phyloP scores from a whole-genome alignment of 2,113 vertebrate genomes.

The Hippoglossus stenolepis region DNA sequence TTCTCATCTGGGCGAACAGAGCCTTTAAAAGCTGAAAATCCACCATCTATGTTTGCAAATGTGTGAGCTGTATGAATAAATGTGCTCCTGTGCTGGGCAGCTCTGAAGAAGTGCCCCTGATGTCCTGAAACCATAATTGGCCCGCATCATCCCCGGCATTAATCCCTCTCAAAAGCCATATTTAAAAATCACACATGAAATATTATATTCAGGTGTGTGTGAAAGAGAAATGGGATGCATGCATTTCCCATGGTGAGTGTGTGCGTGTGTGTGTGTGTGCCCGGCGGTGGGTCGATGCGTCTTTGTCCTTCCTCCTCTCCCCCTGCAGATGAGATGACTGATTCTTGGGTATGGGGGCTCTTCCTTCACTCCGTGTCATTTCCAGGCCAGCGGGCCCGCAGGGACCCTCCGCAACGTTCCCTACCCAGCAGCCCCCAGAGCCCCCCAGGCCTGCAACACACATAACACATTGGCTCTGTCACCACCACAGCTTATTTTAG shows the following conservation, averaged over 20 bases:
- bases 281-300: constrained; percentile 57
- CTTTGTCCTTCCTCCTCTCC: constrained; percentile 73
- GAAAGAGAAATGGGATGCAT: constrained; percentile 4
- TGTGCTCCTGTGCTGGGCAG: background rate
- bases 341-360: constrained; percentile 77
- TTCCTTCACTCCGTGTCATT: constrained; percentile 84
- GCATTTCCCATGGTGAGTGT: constrained; percentile 47
- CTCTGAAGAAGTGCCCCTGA: constrained; percentile 35
- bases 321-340: constrained; percentile 79
- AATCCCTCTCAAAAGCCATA: constrained; percentile 69
- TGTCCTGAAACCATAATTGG: constrained; percentile 55
- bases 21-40: constrained; percentile 10
- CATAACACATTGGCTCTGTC: constrained; percentile 85
- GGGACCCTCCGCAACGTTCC: constrained; percentile 50
- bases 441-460: constrained; percentile 74
- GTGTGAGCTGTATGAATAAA: constrained; percentile 17
- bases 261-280: constrained; percentile 44
- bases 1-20: background rate
- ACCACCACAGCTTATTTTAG: constrained; percentile 83
- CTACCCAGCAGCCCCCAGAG: constrained; percentile 54
- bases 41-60: background rate
- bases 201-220: constrained; percentile 45
- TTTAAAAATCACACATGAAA: constrained; percentile 71
- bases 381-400: constrained; percentile 73
- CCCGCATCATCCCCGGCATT: constrained; percentile 48